Evolutionary conservation across 2,888 invertebrate genomes (phyloP).

Genomic region (Agriopis marginaria): DNA sequence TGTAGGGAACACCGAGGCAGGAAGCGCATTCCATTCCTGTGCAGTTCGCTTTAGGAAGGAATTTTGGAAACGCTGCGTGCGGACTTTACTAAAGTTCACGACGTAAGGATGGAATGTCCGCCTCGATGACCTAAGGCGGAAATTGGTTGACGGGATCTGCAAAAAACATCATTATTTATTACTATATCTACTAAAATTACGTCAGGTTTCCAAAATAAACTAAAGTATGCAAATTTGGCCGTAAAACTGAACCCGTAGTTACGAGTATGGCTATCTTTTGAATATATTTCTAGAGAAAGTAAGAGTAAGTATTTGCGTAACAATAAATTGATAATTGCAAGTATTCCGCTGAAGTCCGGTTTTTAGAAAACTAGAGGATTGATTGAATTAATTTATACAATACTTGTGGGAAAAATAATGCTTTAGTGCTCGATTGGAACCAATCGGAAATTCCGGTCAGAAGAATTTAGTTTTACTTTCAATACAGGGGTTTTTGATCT

Average conservation of each 20-base stretch:
- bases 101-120: too few relatives aligned
- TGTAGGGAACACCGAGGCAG: too few relatives aligned
- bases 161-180: too few relatives aligned
- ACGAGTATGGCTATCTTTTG: slow-evolving; percentile 4
- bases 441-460: neutral
- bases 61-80: too few relatives aligned
- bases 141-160: too few relatives aligned
- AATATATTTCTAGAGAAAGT: slow-evolving; percentile 33
- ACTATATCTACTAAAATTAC: too few relatives aligned
- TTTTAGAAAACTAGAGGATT: slow-evolving; percentile 32
- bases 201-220: neutral
- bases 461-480: too few relatives aligned
- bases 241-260: slow-evolving; percentile 6
- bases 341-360: slow-evolving; percentile 21
- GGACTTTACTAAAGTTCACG: too few relatives aligned
- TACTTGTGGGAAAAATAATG: slow-evolving; percentile 16
- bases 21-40: too few relatives aligned
- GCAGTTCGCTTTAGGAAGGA: too few relatives aligned
- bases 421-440: neutral
- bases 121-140: too few relatives aligned
- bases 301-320: slow-evolving; percentile 27
- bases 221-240: slow-evolving; percentile 17
- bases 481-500: too few relatives aligned
- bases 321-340: slow-evolving; percentile 31
- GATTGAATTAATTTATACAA: slow-evolving; percentile 20